phyloP scores from a whole-genome alignment of 2,888 invertebrate species.

The Zaprionus obscuricornis region DNA sequence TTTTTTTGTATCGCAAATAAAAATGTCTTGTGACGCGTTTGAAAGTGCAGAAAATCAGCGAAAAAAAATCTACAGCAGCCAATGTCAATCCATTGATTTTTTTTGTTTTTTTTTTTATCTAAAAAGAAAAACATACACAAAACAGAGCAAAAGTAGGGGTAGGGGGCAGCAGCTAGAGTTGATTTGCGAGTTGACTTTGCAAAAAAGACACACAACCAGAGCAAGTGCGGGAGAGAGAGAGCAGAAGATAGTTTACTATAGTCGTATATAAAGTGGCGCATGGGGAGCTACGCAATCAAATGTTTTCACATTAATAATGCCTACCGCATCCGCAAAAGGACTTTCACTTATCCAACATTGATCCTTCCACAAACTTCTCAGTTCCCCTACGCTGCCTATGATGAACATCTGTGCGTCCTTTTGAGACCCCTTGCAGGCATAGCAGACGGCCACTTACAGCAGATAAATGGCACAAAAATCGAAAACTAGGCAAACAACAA shows the following conservation, averaged over 20 bases:
- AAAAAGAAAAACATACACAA: not conserved
- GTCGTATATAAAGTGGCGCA: slow-evolving; percentile 44
- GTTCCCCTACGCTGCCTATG: not conserved
- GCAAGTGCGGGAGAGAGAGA: not conserved
- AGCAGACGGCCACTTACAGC: slow-evolving; percentile 48
- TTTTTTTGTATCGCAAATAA: slow-evolving; percentile 36
- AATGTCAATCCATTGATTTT: slow-evolving; percentile 74
- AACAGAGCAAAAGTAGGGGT: not conserved
- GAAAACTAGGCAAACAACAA: slow-evolving; percentile 51
- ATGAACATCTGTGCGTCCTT: too few relatives aligned
- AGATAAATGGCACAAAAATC: slow-evolving; percentile 60
- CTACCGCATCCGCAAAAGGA: slow-evolving; percentile 30
- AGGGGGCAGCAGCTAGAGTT: not conserved
- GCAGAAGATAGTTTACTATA: not conserved
- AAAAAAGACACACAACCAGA: not conserved
- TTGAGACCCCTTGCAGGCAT: not conserved
- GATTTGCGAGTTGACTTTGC: not conserved
- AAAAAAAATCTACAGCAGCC: slow-evolving; percentile 45
- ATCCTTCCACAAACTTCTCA: not conserved
- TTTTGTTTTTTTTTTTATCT: slow-evolving; percentile 23
- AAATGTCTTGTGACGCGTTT: slow-evolving; percentile 65
- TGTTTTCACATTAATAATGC: slow-evolving; percentile 67
- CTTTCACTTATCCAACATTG: slow-evolving; percentile 20
- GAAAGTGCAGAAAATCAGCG: slow-evolving; percentile 72
- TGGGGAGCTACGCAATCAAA: slow-evolving; percentile 45